Evolutionary conservation across 1,140 invertebrate genomes (phyloP).

Genomic region (Drosophila kanapiae): DNA sequence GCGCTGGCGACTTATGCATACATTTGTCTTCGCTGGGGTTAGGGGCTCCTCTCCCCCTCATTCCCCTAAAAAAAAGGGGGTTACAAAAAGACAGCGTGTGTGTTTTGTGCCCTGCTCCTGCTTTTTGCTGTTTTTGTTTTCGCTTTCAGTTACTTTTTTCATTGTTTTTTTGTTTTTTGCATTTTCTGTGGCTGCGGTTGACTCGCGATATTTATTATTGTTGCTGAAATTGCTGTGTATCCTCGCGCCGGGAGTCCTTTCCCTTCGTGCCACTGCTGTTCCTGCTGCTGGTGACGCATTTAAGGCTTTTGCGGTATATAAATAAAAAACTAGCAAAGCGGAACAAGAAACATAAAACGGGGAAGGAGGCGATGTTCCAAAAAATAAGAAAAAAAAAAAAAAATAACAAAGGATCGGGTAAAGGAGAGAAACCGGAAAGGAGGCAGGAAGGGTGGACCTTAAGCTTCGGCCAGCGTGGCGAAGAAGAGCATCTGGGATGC

Average conservation of each 20-base stretch:
- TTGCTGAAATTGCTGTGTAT: conserved; percentile 82
- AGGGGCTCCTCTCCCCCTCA: not conserved
- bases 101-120: conserved; percentile 46
- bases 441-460: conserved; percentile 29
- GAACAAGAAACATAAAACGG: conserved; percentile 52
- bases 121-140: conserved; percentile 21
- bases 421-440: not conserved
- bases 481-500: conserved; percentile 68
- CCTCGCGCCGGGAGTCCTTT: conserved; percentile 42
- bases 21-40: conserved; percentile 47
- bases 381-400: conserved; percentile 1
- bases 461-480: conserved; percentile 34
- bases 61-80: not conserved
- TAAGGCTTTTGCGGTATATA: conserved; percentile 81
- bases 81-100: conserved; percentile 33
- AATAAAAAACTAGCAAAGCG: conserved; percentile 76
- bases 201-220: conserved; percentile 82
- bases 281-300: conserved; percentile 76
- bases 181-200: conserved; percentile 75
- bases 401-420: conserved; percentile 12
- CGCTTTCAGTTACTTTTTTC: conserved; percentile 30
- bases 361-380: conserved; percentile 22
- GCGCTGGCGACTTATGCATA: conserved; percentile 69
- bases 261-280: conserved; percentile 14
- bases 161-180: conserved; percentile 31